Evolutionary conservation across 1,140 invertebrate genomes (phyloP), one percentile per base, ranked within the genome.

Genomic region (Bilobella aurantiaca): DNA sequence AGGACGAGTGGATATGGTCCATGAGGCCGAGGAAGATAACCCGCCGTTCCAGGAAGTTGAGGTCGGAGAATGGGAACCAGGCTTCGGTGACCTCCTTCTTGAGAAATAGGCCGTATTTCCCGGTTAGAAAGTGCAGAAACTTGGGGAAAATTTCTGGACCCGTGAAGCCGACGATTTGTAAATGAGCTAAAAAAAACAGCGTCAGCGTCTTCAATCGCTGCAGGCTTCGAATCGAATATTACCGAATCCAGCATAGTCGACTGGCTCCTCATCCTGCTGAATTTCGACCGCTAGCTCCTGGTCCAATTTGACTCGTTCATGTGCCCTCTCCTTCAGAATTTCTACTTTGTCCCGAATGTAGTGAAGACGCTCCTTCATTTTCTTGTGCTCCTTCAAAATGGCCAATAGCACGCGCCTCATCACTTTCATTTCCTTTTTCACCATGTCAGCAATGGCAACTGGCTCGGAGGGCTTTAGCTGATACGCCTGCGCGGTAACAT

Each of bases 41-140:
- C 8, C 57, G 25, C 8, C 57, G 57, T 21, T 58, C 57, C 3
- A 58, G 29, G 28, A 58, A 58, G 23, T 58, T 58, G 23, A 58
- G 29, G 14, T 58, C 29, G 3, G 25, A 28, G 29, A 28, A 31
- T 58, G 57, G 57, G 25, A 8, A 31, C 57, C 57, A 58, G 2
- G 25, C 23, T 14, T 58, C 57, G 12, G 3, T 14, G 2, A 29
- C 21, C 12, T 58, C 25, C 16, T 31, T 27, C 57, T 31, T 58
- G 23, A 58, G 25, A 23, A 29, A 29, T 3, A 58, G 57, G 5
- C 57, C 57, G 14, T 12, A 29, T 14, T 31, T 27, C 57, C 57
- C 57, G 30, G 57, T 31, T 3, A 31, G 12, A 8, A 58, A 28
- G 23, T 58, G 12, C 14, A 58, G 25, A 21, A 29, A 58, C 12